Conservation (phyloP, 2,113 vertebrate species). For the Megalops atlanticus region DNA sequence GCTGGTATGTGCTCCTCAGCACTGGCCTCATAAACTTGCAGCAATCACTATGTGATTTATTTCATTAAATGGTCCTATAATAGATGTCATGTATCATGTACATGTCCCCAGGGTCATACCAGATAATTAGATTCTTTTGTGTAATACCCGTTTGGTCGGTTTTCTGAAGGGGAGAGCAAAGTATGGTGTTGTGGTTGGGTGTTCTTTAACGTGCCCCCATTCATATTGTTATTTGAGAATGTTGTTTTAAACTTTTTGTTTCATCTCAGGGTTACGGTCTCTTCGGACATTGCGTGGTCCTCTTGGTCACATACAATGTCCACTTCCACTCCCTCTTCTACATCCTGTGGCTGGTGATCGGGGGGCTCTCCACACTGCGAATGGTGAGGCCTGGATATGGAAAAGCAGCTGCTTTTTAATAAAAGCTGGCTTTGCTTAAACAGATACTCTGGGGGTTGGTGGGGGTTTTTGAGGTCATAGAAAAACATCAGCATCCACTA, state of each 20-base stretch:
- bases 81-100: too few species aligned
- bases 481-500: too few species aligned
- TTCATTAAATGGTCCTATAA: too few species aligned
- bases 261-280: constrained; percentile 89
- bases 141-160: neutral
- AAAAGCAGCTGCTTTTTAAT: neutral
- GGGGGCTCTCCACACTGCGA: constrained; percentile 90
- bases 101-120: too few species aligned
- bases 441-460: neutral
- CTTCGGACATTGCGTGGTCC: constrained; percentile 92
- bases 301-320: constrained; percentile 93
- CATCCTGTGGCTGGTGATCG: constrained; percentile 87
- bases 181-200: neutral
- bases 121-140: too few species aligned
- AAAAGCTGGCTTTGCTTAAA: neutral
- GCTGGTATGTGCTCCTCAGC: constrained; percentile 71
- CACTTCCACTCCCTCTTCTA: constrained; percentile 98
- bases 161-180: neutral
- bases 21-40: neutral
- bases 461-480: too few species aligned
- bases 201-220: neutral
- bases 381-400: constrained; percentile 77
- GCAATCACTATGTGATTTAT: too few species aligned
- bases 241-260: rapidly evolving
- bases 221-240: neutral